Base-by-base conservation (phyloP, 2,113 vertebrate genomes). In the Albula goreensis region DNA sequence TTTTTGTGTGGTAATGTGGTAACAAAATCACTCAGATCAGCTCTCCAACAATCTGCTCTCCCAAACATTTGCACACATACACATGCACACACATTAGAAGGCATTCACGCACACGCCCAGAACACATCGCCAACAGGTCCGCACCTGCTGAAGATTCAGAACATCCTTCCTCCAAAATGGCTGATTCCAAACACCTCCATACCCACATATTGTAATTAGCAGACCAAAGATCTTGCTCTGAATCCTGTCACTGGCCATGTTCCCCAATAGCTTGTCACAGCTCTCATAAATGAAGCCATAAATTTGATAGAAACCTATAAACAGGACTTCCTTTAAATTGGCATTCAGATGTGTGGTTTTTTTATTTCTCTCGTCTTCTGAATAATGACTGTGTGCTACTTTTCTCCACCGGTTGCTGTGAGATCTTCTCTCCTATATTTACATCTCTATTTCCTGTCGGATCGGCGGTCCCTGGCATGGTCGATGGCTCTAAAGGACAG, bases 261-360 rank as follows among this genome's bases (percentile, higher is more conserved):
- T 88, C 82, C 89, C 87, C 12, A 57, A 88, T 79, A 88, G 90
- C 89, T 91, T 91, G 87, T 91, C 91, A 89, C 85, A 81, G 88
- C 88, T 84, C 87, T 92, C 89, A 88, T 91, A 91, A 93, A 90
- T 91, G 86, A 92, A 91, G 83, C 84, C 60, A 83, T 91, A 92
- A 89, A 94, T 90, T 88, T 91, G 86, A 92, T 91, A 87, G 89
- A 91, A 88, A 86, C 89, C 91, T 86, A 92, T 90, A 91, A 93
- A 92, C 89, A 90, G 77, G 78, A 86, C 89, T 41, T 41, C 31
- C 89, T 91, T 91, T 88, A 92, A 90, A 89, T 89, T 87, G 88
- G 60, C 77, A 78, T 87, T 51, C 83, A 57, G 17, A 80, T 80
- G 85, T 89, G 85, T 88, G 91, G 88, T 88, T 87, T 87, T 84